These are phyloP conservation scores for Monomorium pharaonis DNA, from an alignment of 1,140 invertebrate species.

Conservation along the genomic window DNA sequence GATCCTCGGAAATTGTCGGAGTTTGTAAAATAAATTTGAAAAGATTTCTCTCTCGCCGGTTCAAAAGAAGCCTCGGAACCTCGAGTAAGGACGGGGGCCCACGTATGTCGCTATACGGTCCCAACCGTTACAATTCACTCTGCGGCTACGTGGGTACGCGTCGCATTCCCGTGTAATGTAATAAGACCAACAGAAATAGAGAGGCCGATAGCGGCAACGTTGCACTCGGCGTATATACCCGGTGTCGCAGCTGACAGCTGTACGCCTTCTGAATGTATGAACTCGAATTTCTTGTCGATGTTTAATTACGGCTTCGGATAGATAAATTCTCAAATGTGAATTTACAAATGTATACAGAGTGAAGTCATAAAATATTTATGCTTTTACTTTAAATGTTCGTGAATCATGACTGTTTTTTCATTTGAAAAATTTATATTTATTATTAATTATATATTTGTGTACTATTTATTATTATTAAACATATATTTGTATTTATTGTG, in stretches of 20 bases:
- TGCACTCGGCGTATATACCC: constrained; percentile 52
- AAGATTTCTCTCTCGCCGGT: neutral
- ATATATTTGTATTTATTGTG: too few relatives aligned
- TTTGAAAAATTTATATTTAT: too few relatives aligned
- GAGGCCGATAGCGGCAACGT: constrained; percentile 66
- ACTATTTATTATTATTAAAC: too few relatives aligned
- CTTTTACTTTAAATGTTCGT: too few relatives aligned
- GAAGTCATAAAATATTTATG: neutral
- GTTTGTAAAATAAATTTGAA: neutral
- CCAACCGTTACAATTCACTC: constrained; percentile 61
- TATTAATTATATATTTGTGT: too few relatives aligned
- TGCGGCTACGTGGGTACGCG: constrained; percentile 18
- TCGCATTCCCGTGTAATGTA: constrained; percentile 51
- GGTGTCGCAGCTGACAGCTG: constrained; percentile 46
- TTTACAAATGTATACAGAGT: neutral
- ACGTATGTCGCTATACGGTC: neutral
- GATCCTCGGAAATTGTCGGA: neutral
- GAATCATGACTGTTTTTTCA: too few relatives aligned
- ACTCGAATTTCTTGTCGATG: neutral
- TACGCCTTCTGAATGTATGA: neutral
- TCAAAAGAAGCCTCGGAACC: neutral
- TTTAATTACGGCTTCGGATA: neutral
- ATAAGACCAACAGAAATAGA: constrained; percentile 70
- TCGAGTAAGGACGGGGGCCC: neutral
- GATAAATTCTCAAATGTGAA: too few relatives aligned